A percentile compares a stretch with the other conserved stretches of the same genome.
These are phyloP conservation scores for Dromiciops gliroides DNA, from an alignment of 2,113 vertebrate species.

Conservation along the genomic window DNA sequence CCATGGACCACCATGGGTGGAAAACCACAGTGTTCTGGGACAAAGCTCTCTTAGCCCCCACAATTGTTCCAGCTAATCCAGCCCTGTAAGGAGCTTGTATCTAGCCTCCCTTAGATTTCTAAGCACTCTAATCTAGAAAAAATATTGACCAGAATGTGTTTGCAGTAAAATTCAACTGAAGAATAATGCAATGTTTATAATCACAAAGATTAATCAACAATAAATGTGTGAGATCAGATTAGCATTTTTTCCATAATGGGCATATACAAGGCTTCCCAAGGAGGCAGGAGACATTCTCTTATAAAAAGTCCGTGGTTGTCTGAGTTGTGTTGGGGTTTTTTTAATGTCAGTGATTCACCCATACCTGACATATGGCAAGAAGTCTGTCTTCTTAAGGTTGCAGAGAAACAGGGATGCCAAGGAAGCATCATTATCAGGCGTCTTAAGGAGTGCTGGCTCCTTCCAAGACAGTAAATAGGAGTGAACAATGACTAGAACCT, in stretches of 20 bases:
- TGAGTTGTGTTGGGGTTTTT: not conserved
- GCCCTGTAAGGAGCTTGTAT: not conserved
- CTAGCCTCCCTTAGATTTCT: not conserved
- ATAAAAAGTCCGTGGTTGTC: slow-evolving; percentile 19
- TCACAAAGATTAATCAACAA: not conserved
- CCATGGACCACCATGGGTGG: not conserved
- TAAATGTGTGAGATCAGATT: not conserved
- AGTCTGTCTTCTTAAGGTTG: not conserved
- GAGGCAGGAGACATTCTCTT: not conserved
- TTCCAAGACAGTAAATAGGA: slow-evolving; percentile 40
- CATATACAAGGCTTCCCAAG: not conserved
- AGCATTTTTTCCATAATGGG: slow-evolving; percentile 14
- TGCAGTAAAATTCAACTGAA: not conserved
- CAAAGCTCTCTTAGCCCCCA: not conserved
- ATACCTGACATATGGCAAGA: not conserved
- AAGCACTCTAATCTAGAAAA: not conserved
- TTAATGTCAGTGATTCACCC: not conserved
- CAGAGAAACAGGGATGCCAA: slow-evolving; percentile 10
- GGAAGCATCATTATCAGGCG: not conserved
- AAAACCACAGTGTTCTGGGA: not conserved
- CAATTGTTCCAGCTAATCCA: not conserved
- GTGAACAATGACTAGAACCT: slow-evolving; percentile 28
- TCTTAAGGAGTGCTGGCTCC: slow-evolving; percentile 41
- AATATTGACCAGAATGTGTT: not conserved
- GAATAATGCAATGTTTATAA: not conserved